Percentiles rank a stretch among this genome's conserved stretches.
phyloP scores from a whole-genome alignment of 2,888 invertebrate species.

The Meteorus cinctellus region DNA sequence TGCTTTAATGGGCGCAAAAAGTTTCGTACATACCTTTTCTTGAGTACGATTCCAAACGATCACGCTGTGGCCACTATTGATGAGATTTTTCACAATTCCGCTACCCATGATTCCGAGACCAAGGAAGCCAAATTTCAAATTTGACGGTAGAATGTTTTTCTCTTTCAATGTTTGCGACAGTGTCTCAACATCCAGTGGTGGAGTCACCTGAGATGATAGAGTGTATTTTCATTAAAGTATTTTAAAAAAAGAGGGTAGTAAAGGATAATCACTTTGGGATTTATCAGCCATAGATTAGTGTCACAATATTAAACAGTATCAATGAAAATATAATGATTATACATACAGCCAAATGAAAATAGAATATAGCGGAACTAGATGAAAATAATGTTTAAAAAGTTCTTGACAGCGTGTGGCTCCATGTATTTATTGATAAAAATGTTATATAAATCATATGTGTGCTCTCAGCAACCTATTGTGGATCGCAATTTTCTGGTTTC shows the following conservation, averaged over 20 bases:
- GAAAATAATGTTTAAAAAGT: neutral
- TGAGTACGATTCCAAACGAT: slow-evolving; percentile 95
- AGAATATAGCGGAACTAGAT: neutral
- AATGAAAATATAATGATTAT: too few species aligned
- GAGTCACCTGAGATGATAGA: slow-evolving; percentile 77
- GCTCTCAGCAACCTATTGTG: neutral
- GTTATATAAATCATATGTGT: neutral
- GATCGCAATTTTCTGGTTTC: neutral
- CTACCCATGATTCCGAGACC: slow-evolving; percentile 97
- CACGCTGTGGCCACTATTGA: slow-evolving; percentile 94
- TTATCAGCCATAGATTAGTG: too few species aligned
- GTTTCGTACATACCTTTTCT: slow-evolving; percentile 82
- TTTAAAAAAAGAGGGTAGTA: neutral
- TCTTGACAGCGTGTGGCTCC: too few species aligned
- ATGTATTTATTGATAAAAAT: neutral
- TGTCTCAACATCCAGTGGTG: slow-evolving; percentile 84
- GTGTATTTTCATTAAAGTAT: slow-evolving; percentile 1
- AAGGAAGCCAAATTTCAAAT: slow-evolving; percentile 93
- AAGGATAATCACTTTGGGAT: neutral
- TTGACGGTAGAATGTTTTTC: slow-evolving; percentile 90
- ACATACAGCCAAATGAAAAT: neutral
- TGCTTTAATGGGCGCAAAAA: neutral
- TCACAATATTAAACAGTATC: too few species aligned
- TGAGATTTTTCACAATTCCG: slow-evolving; percentile 94
- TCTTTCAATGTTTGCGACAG: slow-evolving; percentile 85